Percentiles rank a stretch among this genome's conserved stretches.
These are phyloP conservation scores for Agrypnus murinus DNA, from an alignment of 2,888 invertebrate genomes.

Conservation along the genomic window DNA sequence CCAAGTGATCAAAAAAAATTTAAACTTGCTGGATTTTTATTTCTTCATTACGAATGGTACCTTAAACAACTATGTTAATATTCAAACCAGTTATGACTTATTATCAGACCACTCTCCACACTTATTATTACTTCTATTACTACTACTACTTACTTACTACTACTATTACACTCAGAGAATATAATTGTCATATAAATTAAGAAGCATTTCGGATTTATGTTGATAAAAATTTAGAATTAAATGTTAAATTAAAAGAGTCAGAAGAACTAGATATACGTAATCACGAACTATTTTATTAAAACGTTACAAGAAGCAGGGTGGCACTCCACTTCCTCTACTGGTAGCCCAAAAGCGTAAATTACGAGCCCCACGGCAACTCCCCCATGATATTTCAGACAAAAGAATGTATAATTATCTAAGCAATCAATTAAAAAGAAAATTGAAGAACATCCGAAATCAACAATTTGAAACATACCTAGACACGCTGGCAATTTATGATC, in stretches of 20 bases:
- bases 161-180: neutral
- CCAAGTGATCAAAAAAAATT: slow-evolving; percentile 12
- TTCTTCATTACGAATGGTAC: neutral
- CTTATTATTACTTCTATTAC: neutral
- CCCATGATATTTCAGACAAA: neutral
- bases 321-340: neutral
- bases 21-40: neutral
- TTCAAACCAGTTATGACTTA: neutral
- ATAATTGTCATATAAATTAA: neutral
- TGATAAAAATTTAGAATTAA: neutral
- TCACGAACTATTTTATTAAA: neutral
- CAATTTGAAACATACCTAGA: neutral
- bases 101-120: no score
- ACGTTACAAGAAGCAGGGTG: slow-evolving; percentile 1
- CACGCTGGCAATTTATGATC: neutral
- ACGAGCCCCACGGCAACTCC: neutral
- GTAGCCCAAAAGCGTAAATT: neutral
- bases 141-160: neutral
- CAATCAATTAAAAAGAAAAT: neutral
- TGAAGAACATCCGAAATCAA: neutral
- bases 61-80: neutral
- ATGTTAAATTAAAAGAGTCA: neutral
- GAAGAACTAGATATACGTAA: neutral
- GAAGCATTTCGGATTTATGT: neutral
- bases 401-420: neutral